Conservation (phyloP, 2,888 invertebrate genomes). For the Drosophila crucigera region DNA sequence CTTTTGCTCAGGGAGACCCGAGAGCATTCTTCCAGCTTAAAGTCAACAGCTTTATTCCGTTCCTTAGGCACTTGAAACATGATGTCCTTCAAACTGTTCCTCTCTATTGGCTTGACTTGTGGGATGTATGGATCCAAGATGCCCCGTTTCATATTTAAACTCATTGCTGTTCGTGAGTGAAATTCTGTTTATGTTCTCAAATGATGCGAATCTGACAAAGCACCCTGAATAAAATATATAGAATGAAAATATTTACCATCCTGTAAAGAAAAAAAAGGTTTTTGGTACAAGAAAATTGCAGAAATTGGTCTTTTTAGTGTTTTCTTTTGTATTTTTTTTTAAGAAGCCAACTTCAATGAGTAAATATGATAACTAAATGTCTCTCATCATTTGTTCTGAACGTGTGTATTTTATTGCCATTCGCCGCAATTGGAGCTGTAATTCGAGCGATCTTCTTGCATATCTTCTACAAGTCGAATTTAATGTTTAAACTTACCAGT, state of each 20-base stretch:
- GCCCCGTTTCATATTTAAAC: neutral
- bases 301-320: neutral
- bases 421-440: neutral
- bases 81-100: neutral
- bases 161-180: neutral
- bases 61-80: neutral
- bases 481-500: conserved; percentile 25
- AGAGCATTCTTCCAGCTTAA: neutral
- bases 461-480: neutral
- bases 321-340: neutral
- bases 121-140: neutral
- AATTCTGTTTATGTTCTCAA: neutral
- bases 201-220: neutral
- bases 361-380: neutral
- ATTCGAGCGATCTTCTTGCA: neutral
- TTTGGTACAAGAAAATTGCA: neutral
- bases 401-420: too few relatives aligned
- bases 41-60: neutral
- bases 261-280: neutral
- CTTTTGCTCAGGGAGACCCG: neutral
- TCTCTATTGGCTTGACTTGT: neutral
- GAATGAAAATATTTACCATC: neutral
- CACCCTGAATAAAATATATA: neutral
- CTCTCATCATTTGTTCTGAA: neutral
- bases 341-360: neutral